Base-by-base conservation (phyloP, 2,888 invertebrate species). In the Xanthorhoe spadicearia region DNA sequence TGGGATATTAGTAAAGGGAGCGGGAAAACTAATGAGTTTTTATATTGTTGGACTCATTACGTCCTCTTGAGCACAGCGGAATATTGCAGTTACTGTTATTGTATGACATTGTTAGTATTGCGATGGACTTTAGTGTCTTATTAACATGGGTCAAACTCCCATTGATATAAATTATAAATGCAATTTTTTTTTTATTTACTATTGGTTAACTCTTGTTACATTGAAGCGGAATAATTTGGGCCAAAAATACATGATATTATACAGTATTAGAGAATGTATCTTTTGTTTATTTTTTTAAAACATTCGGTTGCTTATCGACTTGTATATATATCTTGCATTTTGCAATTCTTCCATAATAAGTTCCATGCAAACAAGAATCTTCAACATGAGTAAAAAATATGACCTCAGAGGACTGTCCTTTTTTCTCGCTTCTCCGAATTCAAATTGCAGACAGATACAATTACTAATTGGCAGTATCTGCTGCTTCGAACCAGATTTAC, bases 21-120 rank as follows among this genome's bases (percentile, higher is more conserved):
- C 59, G 64, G 74, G 71, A 69, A 74, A 73, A 74, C 74, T 77
- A 78, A 77, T 77, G 77, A 77, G 77, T 74, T 74, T 63, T 64
- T 64, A 59, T 65, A 61, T 67, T 64, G 61, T 64, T 56, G 64
- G 46, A 55, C 61, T 67, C 64, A 62, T 63, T 54, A 61, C 51
- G 48, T 48, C 50, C 56, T 70, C 67, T 68, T 67, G 61, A 70
- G 60, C 56, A 43, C 56, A 52, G 60, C 38, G 53, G 62, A 69
- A 71, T 60, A 62, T 69, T 74, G 61, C 43, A 51, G 59, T 64
- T 70, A 46, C 72, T 70, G 49, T 59, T 61, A 57, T 70, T 48
- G 62, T 60, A 72, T 53, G 13, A 15, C 15, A 35, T 18, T 23
- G 48, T 10, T 52, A 43, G 23, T n/a, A 19, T 15, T 48, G 5